Evolutionary conservation across 2,888 invertebrate species (phyloP), one percentile per base, ranked within the genome.

Genomic region (Formica aserva): DNA sequence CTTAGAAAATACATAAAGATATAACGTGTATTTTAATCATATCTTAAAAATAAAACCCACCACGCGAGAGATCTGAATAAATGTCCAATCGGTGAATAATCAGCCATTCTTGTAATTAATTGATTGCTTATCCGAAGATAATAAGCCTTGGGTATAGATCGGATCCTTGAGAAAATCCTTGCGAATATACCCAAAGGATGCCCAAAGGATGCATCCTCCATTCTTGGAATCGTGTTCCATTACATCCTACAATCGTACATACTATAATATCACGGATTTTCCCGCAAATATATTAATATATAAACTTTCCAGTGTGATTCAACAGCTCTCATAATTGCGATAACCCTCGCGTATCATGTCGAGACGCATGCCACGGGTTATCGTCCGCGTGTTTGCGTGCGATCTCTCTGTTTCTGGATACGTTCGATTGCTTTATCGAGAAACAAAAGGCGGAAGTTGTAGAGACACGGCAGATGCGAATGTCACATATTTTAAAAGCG

Each of bases 281-380:
- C n/a, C 52, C 5, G 13, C 13, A 38, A 13, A 66, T 13, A 38
- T 35, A 15, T 66, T 65, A 69, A 22, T 52, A 22, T 52, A 22
- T 38, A 63, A 55, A 52, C 57, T 76, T 66, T 52, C 48, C 55
- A 60, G 74, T 67, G 75, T 69, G 65, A 83, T 80, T 83, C 52
- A 75, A 75, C 78, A 57, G 41, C 29, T 69, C 32, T 63, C 48
- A 57, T 82, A 77, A 82, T 69, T 74, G 38, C 57, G 32, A n/a
- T 86, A 75, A 82, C 84, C 75, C 75, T 26, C 67, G 22, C n/a
- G n/a, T 78, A 66, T 75, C 65, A 60, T 62, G 52, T n/a, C 62
- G 63, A 78, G 45, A 8, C 29, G 55, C 22, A 38, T 82, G 41
- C 60, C 55, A 38, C 15, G 71, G 74, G 78, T 84, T 86, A 86